These are phyloP conservation scores for Adoxophyes honmai DNA, from an alignment of 1,140 invertebrate species.

Conservation along the genomic window DNA sequence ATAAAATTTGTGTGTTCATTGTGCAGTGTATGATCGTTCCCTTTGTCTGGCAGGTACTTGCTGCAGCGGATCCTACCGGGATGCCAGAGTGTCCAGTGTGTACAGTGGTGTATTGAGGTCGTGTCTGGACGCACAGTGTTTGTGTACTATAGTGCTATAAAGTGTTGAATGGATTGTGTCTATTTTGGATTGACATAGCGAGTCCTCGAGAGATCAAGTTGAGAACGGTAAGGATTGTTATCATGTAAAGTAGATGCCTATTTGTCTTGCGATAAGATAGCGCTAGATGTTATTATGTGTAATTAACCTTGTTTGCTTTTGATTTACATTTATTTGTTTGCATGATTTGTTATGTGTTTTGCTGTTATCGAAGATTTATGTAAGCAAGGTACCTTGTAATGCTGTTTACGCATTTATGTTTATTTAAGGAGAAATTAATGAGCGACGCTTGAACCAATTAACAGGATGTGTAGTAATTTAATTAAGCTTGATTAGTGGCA, in stretches of 20 bases:
- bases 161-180: conserved; percentile 74
- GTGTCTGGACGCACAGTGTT: conserved; percentile 59
- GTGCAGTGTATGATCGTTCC: conserved; percentile 46
- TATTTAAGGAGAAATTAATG: conserved; percentile 4
- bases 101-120: conserved; percentile 64
- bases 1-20: conserved; percentile 39
- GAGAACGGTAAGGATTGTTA: conserved; percentile 61
- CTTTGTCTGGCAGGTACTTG: conserved; percentile 65
- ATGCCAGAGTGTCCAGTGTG: conserved; percentile 69
- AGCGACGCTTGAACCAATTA: conserved; percentile 4
- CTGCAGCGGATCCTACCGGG: conserved; percentile 37
- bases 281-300: conserved; percentile 13
- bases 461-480: neutral
- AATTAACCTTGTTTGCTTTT: conserved; percentile 15
- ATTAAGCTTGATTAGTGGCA: neutral
- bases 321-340: conserved; percentile 15
- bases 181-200: conserved; percentile 70
- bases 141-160: conserved; percentile 70
- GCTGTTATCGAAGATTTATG: conserved; percentile 10
- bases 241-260: conserved; percentile 16
- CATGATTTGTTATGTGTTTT: conserved; percentile 14
- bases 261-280: conserved; percentile 14
- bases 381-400: conserved; percentile 5
- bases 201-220: conserved; percentile 64
- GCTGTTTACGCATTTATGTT: neutral